phyloP scores from a whole-genome alignment of 2,888 invertebrate species.

The Eilema sororculum region DNA sequence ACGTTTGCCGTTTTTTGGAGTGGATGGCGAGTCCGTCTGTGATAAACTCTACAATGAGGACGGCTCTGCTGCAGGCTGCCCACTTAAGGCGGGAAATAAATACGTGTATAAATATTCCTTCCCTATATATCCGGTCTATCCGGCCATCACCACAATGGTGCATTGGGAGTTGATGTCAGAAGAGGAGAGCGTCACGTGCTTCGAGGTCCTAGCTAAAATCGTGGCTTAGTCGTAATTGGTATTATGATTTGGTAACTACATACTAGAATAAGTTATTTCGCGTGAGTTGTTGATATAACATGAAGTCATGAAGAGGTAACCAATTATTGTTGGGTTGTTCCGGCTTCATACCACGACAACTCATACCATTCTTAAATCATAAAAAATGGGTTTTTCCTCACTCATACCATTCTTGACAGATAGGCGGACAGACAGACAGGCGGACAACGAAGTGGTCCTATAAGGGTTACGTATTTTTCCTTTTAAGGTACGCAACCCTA shows the following conservation, averaged over 20 bases:
- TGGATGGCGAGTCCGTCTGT: slow-evolving; percentile 91
- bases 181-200: slow-evolving; percentile 86
- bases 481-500: too few relatives aligned
- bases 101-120: slow-evolving; percentile 90
- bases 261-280: slow-evolving; percentile 7
- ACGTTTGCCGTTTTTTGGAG: slow-evolving; percentile 91
- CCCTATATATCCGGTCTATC: slow-evolving; percentile 85
- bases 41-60: slow-evolving; percentile 86
- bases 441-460: too few relatives aligned
- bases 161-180: slow-evolving; percentile 88
- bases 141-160: slow-evolving; percentile 84
- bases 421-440: too few relatives aligned
- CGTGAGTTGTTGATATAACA: slow-evolving; percentile 6
- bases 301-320: not conserved
- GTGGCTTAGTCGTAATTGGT: slow-evolving; percentile 17
- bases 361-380: too few relatives aligned
- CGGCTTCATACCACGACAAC: too few relatives aligned
- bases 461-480: too few relatives aligned
- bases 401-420: too few relatives aligned
- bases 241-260: not conserved
- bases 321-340: not conserved
- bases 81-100: slow-evolving; percentile 89
- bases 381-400: too few relatives aligned
- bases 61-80: slow-evolving; percentile 89
- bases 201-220: slow-evolving; percentile 90